phyloP scores from a whole-genome alignment of 2,888 invertebrate genomes.

The Drosophila meridionalis region DNA sequence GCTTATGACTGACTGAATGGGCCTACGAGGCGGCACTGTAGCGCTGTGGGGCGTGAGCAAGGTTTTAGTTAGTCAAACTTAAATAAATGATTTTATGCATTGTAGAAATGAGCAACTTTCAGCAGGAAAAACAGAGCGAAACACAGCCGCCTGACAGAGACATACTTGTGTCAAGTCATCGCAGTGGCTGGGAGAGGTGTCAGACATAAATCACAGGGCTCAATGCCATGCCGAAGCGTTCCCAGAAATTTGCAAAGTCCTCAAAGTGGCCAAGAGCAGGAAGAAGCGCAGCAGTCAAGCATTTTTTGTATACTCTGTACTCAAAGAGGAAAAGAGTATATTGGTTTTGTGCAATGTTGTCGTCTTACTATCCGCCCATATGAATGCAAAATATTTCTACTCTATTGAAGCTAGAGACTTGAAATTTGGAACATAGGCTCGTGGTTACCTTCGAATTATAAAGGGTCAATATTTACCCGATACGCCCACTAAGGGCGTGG shows the following conservation, averaged over 20 bases:
- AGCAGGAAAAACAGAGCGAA: background rate
- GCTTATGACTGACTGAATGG: slow-evolving; percentile 21
- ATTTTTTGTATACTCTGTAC: too few species aligned
- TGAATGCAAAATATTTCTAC: too few species aligned
- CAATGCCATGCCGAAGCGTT: slow-evolving; percentile 47
- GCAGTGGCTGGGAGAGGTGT: slow-evolving; percentile 49
- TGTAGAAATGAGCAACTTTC: slow-evolving; percentile 39
- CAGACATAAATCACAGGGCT: slow-evolving; percentile 68
- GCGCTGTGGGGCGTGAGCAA: slow-evolving; percentile 58
- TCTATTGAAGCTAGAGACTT: too few species aligned
- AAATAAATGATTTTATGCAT: slow-evolving; percentile 55
- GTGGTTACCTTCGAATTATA: too few species aligned
- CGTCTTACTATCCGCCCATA: too few species aligned
- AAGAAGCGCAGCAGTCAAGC: background rate
- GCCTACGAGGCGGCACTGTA: background rate
- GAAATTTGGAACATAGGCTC: too few species aligned
- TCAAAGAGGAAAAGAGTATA: too few species aligned
- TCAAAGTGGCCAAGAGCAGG: slow-evolving; percentile 20
- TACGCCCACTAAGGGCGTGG: too few species aligned
- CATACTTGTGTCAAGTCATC: slow-evolving; percentile 53
- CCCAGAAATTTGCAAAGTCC: slow-evolving; percentile 37
- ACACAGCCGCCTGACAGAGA: slow-evolving; percentile 39
- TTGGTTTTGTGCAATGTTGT: too few species aligned
- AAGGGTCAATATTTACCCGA: too few species aligned
- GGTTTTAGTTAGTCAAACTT: slow-evolving; percentile 48